phyloP scores from a whole-genome alignment of 2,888 invertebrate species.

The Anorthoa munda region DNA sequence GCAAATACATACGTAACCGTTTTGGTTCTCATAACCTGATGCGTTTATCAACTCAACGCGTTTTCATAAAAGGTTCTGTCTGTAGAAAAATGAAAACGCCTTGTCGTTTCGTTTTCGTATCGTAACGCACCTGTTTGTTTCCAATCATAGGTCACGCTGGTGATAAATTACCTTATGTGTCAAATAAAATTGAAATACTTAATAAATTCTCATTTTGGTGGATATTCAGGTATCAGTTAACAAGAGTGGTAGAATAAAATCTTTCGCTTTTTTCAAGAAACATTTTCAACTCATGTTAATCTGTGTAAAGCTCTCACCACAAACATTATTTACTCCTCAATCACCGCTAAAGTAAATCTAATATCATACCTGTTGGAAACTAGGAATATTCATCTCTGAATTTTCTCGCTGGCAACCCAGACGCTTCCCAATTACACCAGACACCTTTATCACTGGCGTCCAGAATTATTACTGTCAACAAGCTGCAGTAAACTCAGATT shows the following conservation, averaged over 20 bases:
- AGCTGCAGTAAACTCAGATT: background rate
- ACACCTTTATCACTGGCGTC: background rate
- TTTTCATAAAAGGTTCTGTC: no score
- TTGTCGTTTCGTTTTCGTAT: no score
- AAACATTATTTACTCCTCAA: constrained; percentile 3
- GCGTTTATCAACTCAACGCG: no score
- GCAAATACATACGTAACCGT: background rate
- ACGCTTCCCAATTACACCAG: constrained; percentile 16
- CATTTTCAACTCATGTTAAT: background rate
- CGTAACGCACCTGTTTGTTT: no score
- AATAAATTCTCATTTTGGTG: no score
- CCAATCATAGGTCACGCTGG: no score
- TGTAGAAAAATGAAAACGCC: no score
- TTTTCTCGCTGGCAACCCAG: constrained; percentile 8
- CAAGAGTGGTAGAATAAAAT: background rate
- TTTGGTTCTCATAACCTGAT: no score
- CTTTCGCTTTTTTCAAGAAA: background rate
- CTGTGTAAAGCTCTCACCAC: background rate
- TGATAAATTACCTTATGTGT: background rate
- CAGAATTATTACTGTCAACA: constrained; percentile 17
- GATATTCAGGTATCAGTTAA: background rate
- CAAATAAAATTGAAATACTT: background rate
- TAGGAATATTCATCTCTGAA: constrained; percentile 12
- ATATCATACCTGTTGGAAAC: background rate
- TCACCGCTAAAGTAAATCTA: background rate